phyloP scores from a whole-genome alignment of 2,888 invertebrate species.

The Idaea straminata region DNA sequence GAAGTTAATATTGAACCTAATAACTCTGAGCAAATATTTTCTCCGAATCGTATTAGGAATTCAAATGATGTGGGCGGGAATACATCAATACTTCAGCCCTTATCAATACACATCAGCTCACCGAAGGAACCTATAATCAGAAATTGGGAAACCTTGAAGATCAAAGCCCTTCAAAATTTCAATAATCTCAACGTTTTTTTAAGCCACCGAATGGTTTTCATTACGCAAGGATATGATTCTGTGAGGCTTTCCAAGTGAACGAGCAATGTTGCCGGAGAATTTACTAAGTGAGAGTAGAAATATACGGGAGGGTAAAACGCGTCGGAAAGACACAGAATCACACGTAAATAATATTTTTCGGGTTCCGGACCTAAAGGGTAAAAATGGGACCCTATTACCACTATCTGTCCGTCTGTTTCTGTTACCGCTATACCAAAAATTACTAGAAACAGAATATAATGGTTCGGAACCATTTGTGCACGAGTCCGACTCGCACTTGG shows the following conservation, averaged over 20 bases:
- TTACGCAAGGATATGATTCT: slow-evolving; percentile 46
- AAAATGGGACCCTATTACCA: too few species aligned
- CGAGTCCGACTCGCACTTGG: too few species aligned
- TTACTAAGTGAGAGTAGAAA: slow-evolving; percentile 32
- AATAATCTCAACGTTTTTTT: slow-evolving; percentile 43
- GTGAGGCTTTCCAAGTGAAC: slow-evolving; percentile 44
- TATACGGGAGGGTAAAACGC: slow-evolving; percentile 20
- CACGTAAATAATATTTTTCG: background rate
- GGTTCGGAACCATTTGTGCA: too few species aligned
- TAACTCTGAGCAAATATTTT: background rate
- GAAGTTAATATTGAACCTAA: background rate
- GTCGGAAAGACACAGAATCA: slow-evolving; percentile 7
- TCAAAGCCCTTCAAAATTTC: slow-evolving; percentile 44
- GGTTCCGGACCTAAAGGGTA: too few species aligned
- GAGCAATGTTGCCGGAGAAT: slow-evolving; percentile 33
- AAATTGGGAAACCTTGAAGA: slow-evolving; percentile 19
- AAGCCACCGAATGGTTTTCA: slow-evolving; percentile 42
- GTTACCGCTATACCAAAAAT: too few species aligned
- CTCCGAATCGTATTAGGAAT: background rate
- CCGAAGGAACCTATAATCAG: slow-evolving; percentile 11
- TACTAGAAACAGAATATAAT: too few species aligned
- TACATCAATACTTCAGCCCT: background rate
- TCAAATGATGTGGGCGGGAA: slow-evolving; percentile 1
- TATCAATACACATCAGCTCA: background rate
- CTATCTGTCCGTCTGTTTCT: too few species aligned